These are phyloP conservation scores for Netelia fuscicornis DNA, from an alignment of 2,888 invertebrate species.

Conservation along the genomic window DNA sequence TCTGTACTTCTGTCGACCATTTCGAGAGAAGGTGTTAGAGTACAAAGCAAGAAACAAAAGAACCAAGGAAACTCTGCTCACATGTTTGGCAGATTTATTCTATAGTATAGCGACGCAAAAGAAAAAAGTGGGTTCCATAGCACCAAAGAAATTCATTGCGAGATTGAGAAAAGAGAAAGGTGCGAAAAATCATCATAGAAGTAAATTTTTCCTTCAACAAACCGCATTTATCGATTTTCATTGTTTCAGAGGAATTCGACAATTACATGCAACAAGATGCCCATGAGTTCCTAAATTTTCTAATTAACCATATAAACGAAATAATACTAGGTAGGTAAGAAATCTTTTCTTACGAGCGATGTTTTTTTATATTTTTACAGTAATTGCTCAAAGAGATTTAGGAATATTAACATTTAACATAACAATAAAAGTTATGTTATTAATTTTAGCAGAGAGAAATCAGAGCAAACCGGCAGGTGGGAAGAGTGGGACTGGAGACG, in stretches of 20 bases:
- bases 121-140: constrained; percentile 99
- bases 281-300: constrained; percentile 99
- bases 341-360: constrained; percentile 12
- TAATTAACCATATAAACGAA: constrained; percentile 99
- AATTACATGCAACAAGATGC: constrained; percentile 99
- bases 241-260: constrained; percentile 97
- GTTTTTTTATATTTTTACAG: constrained; percentile 26
- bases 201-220: constrained; percentile 5
- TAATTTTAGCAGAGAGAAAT: constrained; percentile 90
- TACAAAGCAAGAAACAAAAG: constrained; percentile 98
- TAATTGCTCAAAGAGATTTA: constrained; percentile 22
- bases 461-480: constrained; percentile 87
- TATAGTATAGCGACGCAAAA: constrained; percentile 99
- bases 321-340: constrained; percentile 93
- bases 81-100: constrained; percentile 99
- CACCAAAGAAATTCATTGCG: constrained; percentile 99
- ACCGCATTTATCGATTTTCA: constrained; percentile 30
- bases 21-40: constrained; percentile 98
- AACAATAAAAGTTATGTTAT: neutral
- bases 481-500: constrained; percentile 86
- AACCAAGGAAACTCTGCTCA: constrained; percentile 98
- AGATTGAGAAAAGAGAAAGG: constrained; percentile 99
- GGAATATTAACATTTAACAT: neutral
- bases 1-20: constrained; percentile 99
- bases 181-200: constrained; percentile 77